These are phyloP conservation scores for Coccyzus lansbergi DNA, from an alignment of 2,797 vertebrate genomes.

Conservation along the genomic window DNA sequence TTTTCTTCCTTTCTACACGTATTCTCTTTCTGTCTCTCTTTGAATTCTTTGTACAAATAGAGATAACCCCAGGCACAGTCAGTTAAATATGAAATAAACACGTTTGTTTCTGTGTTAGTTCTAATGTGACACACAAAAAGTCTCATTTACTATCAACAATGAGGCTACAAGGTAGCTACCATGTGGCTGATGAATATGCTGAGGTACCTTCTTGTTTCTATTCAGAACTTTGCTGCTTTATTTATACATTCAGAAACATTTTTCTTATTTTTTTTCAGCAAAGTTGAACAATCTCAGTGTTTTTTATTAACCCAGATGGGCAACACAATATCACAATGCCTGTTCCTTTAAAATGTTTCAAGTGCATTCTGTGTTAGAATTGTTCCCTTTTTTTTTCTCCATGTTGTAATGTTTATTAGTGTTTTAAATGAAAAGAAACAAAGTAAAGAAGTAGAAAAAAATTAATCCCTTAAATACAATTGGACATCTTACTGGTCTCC, in stretches of 20 bases:
- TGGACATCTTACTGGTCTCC: conserved; percentile 7
- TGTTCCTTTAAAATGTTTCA: conserved; percentile 56
- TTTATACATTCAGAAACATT: conserved; percentile 78
- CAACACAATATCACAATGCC: conserved; percentile 31
- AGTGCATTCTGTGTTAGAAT: conserved; percentile 70
- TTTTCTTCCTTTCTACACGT: conserved; percentile 66
- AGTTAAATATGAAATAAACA: conserved; percentile 74
- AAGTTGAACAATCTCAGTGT: conserved; percentile 66
- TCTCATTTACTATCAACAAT: conserved; percentile 77
- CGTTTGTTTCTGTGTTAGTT: conserved; percentile 70
- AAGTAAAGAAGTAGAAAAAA: conserved; percentile 36
- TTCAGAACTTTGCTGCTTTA: conserved; percentile 79
- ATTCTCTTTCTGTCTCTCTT: conserved; percentile 50
- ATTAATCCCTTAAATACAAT: conserved; percentile 15
- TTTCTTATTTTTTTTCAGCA: conserved; percentile 70
- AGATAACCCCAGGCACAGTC: conserved; percentile 72
- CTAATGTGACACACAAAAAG: conserved; percentile 75
- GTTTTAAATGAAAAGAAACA: conserved; percentile 55
- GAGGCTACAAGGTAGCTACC: conserved; percentile 82
- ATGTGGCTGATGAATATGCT: conserved; percentile 81
- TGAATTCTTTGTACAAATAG: conserved; percentile 70
- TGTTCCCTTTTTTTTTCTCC: conserved; percentile 56
- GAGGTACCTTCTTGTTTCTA: conserved; percentile 80
- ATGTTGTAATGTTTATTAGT: conserved; percentile 33
- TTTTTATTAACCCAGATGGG: conserved; percentile 66